Evolutionary conservation across 2,888 invertebrate genomes (phyloP), one percentile per base, ranked within the genome.

Genomic region (Heliconius hortense): DNA sequence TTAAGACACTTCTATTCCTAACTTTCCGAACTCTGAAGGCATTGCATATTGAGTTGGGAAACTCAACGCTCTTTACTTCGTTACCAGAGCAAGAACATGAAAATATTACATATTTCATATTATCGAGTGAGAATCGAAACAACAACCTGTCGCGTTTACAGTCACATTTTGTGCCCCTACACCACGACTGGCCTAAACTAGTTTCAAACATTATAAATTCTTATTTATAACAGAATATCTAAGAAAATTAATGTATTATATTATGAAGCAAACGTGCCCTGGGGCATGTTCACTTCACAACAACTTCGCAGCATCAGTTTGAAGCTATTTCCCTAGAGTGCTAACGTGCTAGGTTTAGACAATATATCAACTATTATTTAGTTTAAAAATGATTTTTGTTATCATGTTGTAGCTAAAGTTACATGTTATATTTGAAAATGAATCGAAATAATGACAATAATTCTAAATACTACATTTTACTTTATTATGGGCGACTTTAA

Each of bases 181-280:
- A 4, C 15, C 43, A 43, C 15, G 15, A 15, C 15, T 15, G 43
- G 43, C 5, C 15, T 43, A 0, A 21, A 53, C 53, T 21, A 53
- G 21, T 53, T 53, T 60, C 13, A 26, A 24, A 43, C 21, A 28
- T 18, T 48, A 43, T 62, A 8, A n/a, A 62, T 35, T 70, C 59
- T 43, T n/a, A 64, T 64, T 35, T 43, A 5, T 1, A 53, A 64
- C 48, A 53, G 5, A 64, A 72, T 70, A 64, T 35, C 72, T 69
- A 73, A 75, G 74, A 53, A 75, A 77, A 77, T 77, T 77, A 77
- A 77, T 78, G 76, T 70, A 78, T 75, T 73, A 71, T 75, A 76
- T 76, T 76, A 76, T 66, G 74, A 75, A 67, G 35, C 78, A 76
- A 78, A 73, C 73, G 73, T 28, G 31, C 78, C 78, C 67, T 26